Evolutionary conservation across 2,797 vertebrate genomes (phyloP), one percentile per base, ranked within the genome.

Genomic region (Sarcoramphus papa): DNA sequence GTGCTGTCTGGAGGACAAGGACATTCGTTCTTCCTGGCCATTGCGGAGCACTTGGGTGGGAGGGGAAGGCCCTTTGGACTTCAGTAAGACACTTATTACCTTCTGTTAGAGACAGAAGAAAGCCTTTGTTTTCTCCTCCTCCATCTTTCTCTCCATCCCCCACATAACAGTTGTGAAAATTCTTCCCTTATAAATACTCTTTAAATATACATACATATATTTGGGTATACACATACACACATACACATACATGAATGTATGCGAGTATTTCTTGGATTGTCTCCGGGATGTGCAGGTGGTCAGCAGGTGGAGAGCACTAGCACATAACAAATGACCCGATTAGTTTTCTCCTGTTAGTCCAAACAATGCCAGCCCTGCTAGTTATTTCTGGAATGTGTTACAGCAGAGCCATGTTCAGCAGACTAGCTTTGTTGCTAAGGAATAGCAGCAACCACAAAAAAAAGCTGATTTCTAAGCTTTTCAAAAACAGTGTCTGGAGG

Each of bases 391-490:
- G 91, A 96, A 94, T 88, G 90, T 68, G 62, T 87, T 91, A 37
- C 22, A 92, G 64, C 64, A 85, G 33, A 96, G 92, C 94, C 21
- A 7, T 20, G 28, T 88, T 87, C 75, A 89, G 73, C 94, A 93
- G 85, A 72, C 68, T 47, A 37, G 82, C 88, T 78, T 93, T 87
- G 96, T 98, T 98, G 97, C 97, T 97, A 97, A 97, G 98, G 90
- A 96, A 97, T 95, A 91, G 60, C 11, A 23, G 79, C 85, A 85
- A 87, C 60, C 56, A 81, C 28, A 20, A 43, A 54, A 23, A 89
- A 83, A 59, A 80, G 3, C 83, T 96, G 77, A 80, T 97, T 97
- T 96, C 45, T 93, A 92, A 78, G 77, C 88, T 92, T 93, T 93
- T 93, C 19, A 51, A 72, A 95, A 94, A 93, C 77, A 88, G 35